These are phyloP conservation scores for Paragorgia papillata DNA, from an alignment of 92 coral and sea anemone genomes.

Conservation along the genomic window DNA sequence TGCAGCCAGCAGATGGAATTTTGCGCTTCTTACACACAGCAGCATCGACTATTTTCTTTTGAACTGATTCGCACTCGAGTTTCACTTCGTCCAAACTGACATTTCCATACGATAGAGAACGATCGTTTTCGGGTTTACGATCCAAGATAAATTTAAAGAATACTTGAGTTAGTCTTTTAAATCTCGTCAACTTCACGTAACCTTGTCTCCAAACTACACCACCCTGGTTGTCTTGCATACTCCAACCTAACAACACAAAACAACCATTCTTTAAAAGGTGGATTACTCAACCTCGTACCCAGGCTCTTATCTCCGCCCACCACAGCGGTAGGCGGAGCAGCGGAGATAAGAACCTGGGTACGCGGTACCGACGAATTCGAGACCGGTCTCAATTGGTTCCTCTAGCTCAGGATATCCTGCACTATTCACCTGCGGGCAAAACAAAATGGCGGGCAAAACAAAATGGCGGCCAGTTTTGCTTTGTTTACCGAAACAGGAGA, in stretches of 20 bases:
- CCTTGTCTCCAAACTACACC: conserved; percentile 81
- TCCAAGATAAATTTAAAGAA: conserved; percentile 55
- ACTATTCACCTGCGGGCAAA: too few relatives aligned
- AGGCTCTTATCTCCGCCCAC: too few relatives aligned
- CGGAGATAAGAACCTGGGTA: too few relatives aligned
- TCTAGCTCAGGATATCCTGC: too few relatives aligned
- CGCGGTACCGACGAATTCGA: too few relatives aligned
- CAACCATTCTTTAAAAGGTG: too few relatives aligned
- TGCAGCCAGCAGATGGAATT: conserved; percentile 65
- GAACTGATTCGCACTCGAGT: conserved; percentile 61
- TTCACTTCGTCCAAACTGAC: conserved; percentile 67
- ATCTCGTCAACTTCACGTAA: conserved; percentile 65
- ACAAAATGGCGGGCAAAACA: too few relatives aligned
- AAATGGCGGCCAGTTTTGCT: too few relatives aligned
- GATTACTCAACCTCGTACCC: too few relatives aligned
- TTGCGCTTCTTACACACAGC: conserved; percentile 58
- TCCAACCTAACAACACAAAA: conserved; percentile 64
- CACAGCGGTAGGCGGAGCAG: too few relatives aligned
- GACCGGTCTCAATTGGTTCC: too few relatives aligned
- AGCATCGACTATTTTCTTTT: conserved; percentile 18
- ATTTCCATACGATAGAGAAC: conserved; percentile 56
- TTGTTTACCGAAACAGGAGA: too few relatives aligned
- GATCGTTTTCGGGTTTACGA: conserved; percentile 36
- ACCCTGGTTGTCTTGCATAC: conserved; percentile 74
- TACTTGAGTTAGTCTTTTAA: conserved; percentile 57